Base-by-base conservation (phyloP, 2,888 invertebrate genomes). In the Acleris literana region DNA sequence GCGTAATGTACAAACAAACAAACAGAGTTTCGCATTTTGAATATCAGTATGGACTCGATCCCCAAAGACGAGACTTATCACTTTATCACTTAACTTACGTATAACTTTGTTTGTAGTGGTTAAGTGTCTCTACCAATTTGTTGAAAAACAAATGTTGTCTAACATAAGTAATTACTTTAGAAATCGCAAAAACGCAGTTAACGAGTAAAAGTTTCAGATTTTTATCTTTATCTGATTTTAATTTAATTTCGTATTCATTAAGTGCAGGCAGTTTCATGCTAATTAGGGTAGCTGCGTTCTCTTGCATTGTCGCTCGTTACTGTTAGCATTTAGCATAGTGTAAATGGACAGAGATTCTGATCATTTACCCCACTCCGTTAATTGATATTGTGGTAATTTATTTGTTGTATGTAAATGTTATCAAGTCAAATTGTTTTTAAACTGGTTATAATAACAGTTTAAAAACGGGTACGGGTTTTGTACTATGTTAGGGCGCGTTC, bases 121-220 rank as follows among this genome's bases (percentile, higher is more conserved):
- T n/a, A n/a, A n/a, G n/a, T n/a, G n/a, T n/a, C n/a, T n/a, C n/a
- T 29, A 29, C 6, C 29, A 29, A 6, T 25, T 25, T 25, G 29
- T 29, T 7, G 7, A 39, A 39, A 39, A 39, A 11, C 11, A 3
- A n/a, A n/a, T n/a, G 11, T 39, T 39, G 33, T 39, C 11, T 39
- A 33, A 39, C 11, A 1, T 17, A 6, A n/a, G 29, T 54, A 54
- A 62, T 39, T 62, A 33, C 20, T 33, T 1, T 61, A 20, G 49
- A 61, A 61, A 61, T 39, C 33, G 48, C n/a, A n/a, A 22, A 20
- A 4, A 20, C 46, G 43, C 48, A 43, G 46, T 43, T 39, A 54
- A 61, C 13, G 11, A 62, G 62, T 62, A 62, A 48, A 62, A 62
- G 54, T 33, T n/a, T 2, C 48, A 46, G 59, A 46, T 62, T 29